Evolutionary conservation across 1,140 invertebrate genomes (phyloP).

Genomic region (Euschistus heros): DNA sequence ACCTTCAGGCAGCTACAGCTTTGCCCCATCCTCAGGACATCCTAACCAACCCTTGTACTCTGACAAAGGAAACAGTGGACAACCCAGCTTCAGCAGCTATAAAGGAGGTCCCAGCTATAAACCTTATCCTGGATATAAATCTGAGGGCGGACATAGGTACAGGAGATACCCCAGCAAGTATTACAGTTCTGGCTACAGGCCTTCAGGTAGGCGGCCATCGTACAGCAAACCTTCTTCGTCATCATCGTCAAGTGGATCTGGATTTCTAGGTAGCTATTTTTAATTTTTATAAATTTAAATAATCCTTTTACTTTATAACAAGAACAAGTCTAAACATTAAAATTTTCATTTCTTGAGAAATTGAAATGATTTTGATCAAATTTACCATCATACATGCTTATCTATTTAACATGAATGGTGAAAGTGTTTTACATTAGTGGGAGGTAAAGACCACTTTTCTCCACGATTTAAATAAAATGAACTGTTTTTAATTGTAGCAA

Average conservation of each 20-base stretch:
- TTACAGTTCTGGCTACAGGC: background rate
- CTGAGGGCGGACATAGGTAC: background rate
- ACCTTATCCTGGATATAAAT: background rate
- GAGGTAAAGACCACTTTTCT: too few species aligned
- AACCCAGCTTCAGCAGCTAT: background rate
- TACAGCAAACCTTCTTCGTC: background rate
- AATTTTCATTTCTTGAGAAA: too few species aligned
- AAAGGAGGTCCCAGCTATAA: background rate
- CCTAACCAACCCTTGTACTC: background rate
- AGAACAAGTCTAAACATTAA: too few species aligned
- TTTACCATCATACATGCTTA: too few species aligned
- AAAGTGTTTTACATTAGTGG: too few species aligned
- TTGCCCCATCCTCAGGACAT: background rate
- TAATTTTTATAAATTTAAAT: too few species aligned
- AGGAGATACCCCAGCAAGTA: slow-evolving; percentile 1
- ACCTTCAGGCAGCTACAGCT: background rate
- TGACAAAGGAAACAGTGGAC: background rate
- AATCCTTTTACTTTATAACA: too few species aligned
- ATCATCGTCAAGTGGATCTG: background rate
- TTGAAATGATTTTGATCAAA: too few species aligned
- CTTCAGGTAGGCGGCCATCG: slow-evolving; percentile 1
- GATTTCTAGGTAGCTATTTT: slow-evolving; percentile 1
- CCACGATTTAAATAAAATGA: too few species aligned
- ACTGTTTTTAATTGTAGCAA: too few species aligned
- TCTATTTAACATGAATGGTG: too few species aligned